Evolutionary conservation across 2,797 vertebrate species (phyloP).

Genomic region (Sebastes itinus): DNA sequence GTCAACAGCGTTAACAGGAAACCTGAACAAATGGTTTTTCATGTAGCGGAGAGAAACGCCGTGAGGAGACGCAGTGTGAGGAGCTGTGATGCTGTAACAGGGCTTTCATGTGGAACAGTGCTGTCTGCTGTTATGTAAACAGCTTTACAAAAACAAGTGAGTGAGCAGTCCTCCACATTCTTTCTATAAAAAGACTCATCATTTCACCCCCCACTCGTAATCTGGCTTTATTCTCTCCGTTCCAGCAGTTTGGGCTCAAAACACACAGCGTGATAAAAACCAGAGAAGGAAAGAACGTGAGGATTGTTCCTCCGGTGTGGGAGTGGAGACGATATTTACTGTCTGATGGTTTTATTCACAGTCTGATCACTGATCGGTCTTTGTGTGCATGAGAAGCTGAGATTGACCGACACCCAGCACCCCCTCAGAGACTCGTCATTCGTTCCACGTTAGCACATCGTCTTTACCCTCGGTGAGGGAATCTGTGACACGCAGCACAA

Average conservation of each 20-base stretch:
- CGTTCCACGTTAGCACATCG: too few species aligned
- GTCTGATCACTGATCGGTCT: not conserved
- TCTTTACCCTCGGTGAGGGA: too few species aligned
- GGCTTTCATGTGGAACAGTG: slow-evolving; percentile 45
- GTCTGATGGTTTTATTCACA: not conserved
- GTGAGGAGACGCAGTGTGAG: not conserved
- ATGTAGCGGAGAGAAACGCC: slow-evolving; percentile 17
- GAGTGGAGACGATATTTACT: not conserved
- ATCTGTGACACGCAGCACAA: too few species aligned
- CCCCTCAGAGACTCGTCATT: too few species aligned
- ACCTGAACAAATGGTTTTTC: slow-evolving; percentile 10
- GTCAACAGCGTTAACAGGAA: not conserved
- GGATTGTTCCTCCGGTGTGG: not conserved
- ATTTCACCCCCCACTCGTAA: slow-evolving; percentile 41
- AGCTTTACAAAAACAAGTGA: slow-evolving; percentile 52
- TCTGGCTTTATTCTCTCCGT: slow-evolving; percentile 54
- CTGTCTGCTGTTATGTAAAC: slow-evolving; percentile 66
- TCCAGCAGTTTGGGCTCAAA: slow-evolving; percentile 12
- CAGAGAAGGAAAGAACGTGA: not conserved
- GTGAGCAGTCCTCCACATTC: slow-evolving; percentile 61
- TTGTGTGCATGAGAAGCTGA: too few species aligned
- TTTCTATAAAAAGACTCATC: slow-evolving; percentile 66
- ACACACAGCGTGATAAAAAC: not conserved
- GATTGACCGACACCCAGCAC: too few species aligned
- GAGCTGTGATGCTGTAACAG: slow-evolving; percentile 49